Evolutionary conservation across 2,113 vertebrate species (phyloP).

Genomic region (Carettochelys insculpta): DNA sequence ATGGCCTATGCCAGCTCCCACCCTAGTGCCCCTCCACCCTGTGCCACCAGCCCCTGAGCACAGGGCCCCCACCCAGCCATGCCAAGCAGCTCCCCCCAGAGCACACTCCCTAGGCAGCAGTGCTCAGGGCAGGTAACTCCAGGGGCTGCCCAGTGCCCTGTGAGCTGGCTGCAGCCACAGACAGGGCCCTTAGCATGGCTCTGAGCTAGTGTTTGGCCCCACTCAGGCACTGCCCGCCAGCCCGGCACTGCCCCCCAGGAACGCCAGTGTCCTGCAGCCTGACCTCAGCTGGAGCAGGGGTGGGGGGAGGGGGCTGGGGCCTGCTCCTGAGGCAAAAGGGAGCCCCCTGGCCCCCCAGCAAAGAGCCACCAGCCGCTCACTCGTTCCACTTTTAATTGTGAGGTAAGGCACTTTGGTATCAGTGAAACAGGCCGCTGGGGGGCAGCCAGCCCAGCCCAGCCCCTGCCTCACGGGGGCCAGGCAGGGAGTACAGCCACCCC

Average conservation of each 20-base stretch:
- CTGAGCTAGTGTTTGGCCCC: too few species aligned
- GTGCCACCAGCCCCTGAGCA: too few species aligned
- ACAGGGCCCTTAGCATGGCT: too few species aligned
- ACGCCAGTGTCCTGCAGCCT: not conserved
- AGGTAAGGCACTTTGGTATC: conserved; percentile 58
- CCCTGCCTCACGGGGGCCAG: not conserved
- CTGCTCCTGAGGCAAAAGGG: not conserved
- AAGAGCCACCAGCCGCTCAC: not conserved
- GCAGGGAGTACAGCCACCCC: too few species aligned
- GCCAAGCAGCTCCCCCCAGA: too few species aligned
- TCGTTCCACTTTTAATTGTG: conserved; percentile 46
- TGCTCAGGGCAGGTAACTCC: too few species aligned
- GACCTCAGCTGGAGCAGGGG: not conserved
- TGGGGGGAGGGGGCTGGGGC: not conserved
- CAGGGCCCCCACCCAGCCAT: too few species aligned
- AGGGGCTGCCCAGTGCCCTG: too few species aligned
- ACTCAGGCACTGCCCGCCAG: too few species aligned
- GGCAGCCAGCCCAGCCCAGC: not conserved
- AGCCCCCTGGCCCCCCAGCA: not conserved
- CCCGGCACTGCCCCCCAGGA: not conserved
- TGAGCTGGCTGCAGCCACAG: too few species aligned
- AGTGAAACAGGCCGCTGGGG: not conserved
- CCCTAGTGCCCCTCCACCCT: too few species aligned
- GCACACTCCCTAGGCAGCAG: too few species aligned
- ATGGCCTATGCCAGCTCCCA: not conserved